Percentiles rank a stretch among this genome's conserved stretches.
These are phyloP conservation scores for Pedetes capensis DNA, from an alignment of 2,113 vertebrate genomes.

Conservation along the genomic window DNA sequence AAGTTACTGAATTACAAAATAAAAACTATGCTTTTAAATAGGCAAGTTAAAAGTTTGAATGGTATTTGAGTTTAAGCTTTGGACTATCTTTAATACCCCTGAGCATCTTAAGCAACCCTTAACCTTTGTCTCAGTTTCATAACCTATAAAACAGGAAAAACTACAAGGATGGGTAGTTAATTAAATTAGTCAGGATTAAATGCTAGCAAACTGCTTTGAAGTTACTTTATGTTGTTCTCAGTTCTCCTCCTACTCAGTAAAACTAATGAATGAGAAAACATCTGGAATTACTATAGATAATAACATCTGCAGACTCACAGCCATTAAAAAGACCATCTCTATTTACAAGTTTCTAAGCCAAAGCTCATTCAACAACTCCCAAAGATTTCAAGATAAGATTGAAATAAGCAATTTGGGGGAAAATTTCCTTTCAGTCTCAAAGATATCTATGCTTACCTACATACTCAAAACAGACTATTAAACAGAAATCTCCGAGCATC, in stretches of 20 bases:
- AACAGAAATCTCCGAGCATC: constrained; percentile 40
- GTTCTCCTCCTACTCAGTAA: constrained; percentile 67
- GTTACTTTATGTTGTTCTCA: constrained; percentile 69
- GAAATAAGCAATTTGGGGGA: constrained; percentile 39
- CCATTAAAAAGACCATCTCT: constrained; percentile 62
- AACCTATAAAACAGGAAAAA: constrained; percentile 70
- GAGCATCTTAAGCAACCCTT: constrained; percentile 62
- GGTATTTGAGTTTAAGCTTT: constrained; percentile 43
- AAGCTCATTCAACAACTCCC: constrained; percentile 43
- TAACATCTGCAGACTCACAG: constrained; percentile 55
- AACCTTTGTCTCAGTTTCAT: constrained; percentile 70
- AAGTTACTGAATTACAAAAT: constrained; percentile 47
- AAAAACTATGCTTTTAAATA: constrained; percentile 30
- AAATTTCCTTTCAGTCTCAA: constrained; percentile 37
- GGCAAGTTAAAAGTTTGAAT: constrained; percentile 33
- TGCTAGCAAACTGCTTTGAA: constrained; percentile 67
- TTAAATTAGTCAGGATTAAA: constrained; percentile 74
- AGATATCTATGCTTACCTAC: constrained; percentile 29
- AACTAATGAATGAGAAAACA: constrained; percentile 69
- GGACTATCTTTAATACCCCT: constrained; percentile 46
- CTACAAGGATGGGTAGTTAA: constrained; percentile 66
- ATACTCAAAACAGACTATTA: constrained; percentile 51
- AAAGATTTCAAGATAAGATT: constrained; percentile 38
- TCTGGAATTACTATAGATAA: constrained; percentile 69
- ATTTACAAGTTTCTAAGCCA: constrained; percentile 62